A percentile compares a stretch with the other conserved stretches of the same genome.
These are phyloP conservation scores for Drosophila emarginata DNA, from an alignment of 2,888 invertebrate genomes.

Conservation along the genomic window DNA sequence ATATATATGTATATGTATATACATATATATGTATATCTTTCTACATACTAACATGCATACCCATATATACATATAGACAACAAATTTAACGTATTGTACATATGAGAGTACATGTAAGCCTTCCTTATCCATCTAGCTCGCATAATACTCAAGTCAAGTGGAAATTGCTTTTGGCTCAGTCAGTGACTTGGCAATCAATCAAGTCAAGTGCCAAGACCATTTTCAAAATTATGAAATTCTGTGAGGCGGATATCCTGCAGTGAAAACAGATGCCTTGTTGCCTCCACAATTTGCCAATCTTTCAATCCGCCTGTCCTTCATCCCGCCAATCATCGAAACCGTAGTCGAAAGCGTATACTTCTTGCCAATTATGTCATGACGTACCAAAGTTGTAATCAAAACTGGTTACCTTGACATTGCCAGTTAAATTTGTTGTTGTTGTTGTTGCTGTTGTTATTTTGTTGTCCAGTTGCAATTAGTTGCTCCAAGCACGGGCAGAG, in stretches of 20 bases:
- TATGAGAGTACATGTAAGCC: slow-evolving; percentile 27
- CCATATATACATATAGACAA: slow-evolving; percentile 15
- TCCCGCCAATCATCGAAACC: background rate
- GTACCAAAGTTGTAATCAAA: slow-evolving; percentile 55
- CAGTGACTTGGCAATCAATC: slow-evolving; percentile 67
- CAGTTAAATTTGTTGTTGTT: slow-evolving; percentile 19
- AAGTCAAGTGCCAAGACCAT: slow-evolving; percentile 54
- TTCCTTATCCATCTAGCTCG: slow-evolving; percentile 20
- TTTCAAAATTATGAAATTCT: slow-evolving; percentile 66
- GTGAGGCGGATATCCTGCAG: slow-evolving; percentile 61
- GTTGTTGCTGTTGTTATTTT: background rate
- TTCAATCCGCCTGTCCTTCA: background rate
- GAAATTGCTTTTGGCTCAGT: slow-evolving; percentile 56
- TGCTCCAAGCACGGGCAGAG: slow-evolving; percentile 19
- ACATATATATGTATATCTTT: background rate
- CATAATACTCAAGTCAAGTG: slow-evolving; percentile 52
- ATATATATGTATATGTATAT: slow-evolving; percentile 8
- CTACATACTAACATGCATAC: background rate
- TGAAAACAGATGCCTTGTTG: slow-evolving; percentile 15
- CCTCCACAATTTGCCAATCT: background rate
- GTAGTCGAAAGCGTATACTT: slow-evolving; percentile 23
- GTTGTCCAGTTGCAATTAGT: slow-evolving; percentile 26
- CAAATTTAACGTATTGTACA: slow-evolving; percentile 26
- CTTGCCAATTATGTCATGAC: slow-evolving; percentile 64
- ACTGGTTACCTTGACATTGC: slow-evolving; percentile 75